These are phyloP conservation scores for Oreamnos americanus DNA, from an alignment of 2,113 vertebrate genomes.

Conservation along the genomic window DNA sequence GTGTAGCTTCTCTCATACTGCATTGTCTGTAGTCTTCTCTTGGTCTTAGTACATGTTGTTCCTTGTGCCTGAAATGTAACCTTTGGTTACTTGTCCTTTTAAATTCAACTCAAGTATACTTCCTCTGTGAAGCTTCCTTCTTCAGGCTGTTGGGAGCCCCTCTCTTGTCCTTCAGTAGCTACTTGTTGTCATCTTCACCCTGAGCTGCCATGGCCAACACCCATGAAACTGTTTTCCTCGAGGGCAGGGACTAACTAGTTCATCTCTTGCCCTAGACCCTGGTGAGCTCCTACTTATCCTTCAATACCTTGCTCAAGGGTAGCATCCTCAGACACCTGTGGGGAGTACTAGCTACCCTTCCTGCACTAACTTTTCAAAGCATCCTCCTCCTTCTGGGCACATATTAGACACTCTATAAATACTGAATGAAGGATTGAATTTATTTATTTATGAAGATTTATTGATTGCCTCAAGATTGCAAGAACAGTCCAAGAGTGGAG, in stretches of 20 bases:
- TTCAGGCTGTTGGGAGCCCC: background rate
- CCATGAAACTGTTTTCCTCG: background rate
- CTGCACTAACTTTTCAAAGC: background rate
- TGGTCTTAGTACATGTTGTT: background rate
- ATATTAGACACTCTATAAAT: background rate
- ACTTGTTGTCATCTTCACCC: background rate
- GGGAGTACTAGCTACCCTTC: background rate
- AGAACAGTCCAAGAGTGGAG: background rate
- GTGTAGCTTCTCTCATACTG: background rate
- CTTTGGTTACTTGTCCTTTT: constrained; percentile 5
- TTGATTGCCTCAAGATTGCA: background rate
- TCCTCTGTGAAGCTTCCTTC: background rate
- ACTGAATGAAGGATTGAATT: background rate
- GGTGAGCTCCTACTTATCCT: background rate
- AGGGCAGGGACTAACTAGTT: background rate
- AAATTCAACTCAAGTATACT: background rate
- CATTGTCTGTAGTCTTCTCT: background rate
- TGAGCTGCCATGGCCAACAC: background rate
- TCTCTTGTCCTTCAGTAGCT: background rate
- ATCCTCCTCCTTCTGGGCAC: background rate
- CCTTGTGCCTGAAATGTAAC: background rate
- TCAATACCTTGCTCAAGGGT: background rate
- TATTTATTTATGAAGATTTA: background rate
- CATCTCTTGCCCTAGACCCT: background rate
- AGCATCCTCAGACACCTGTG: background rate